Evolutionary conservation across 2,888 invertebrate species (phyloP).

Genomic region (Drosophila kuntzei): DNA sequence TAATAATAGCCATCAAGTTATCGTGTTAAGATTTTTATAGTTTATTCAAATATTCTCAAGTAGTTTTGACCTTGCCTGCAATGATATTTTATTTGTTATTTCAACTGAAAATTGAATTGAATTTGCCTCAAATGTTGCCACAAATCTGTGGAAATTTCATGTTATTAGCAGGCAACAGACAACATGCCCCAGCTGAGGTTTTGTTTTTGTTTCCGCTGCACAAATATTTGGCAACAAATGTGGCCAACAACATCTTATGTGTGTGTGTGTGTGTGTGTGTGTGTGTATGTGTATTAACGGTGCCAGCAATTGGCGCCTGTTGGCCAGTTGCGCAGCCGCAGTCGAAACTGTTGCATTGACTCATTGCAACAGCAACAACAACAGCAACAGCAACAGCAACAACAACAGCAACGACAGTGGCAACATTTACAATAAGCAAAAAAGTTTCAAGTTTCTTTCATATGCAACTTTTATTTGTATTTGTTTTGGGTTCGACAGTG

Average conservation of each 20-base stretch:
- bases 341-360: conserved; percentile 48
- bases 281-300: conserved; percentile 1
- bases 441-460: conserved; percentile 41
- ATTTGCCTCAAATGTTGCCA: conserved; percentile 18
- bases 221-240: conserved; percentile 68
- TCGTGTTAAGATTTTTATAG: not conserved
- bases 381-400: conserved; percentile 18
- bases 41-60: conserved; percentile 9
- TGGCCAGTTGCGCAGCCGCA: conserved; percentile 57
- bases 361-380: conserved; percentile 55
- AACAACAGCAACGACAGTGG: conserved; percentile 22
- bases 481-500: conserved; percentile 47
- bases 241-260: conserved; percentile 35
- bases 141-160: conserved; percentile 15
- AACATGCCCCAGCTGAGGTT: conserved; percentile 18
- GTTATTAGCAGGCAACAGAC: conserved; percentile 26
- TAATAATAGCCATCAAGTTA: not conserved
- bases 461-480: conserved; percentile 45
- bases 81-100: conserved; percentile 4
- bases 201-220: conserved; percentile 54
- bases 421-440: conserved; percentile 31
- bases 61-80: conserved; percentile 30
- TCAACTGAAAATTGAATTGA: conserved; percentile 9
- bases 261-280: not conserved
- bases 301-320: conserved; percentile 38